Percentiles rank a stretch among this genome's conserved stretches.
phyloP scores from a whole-genome alignment of 2,113 vertebrate genomes.

The Siphamia tubifer region DNA sequence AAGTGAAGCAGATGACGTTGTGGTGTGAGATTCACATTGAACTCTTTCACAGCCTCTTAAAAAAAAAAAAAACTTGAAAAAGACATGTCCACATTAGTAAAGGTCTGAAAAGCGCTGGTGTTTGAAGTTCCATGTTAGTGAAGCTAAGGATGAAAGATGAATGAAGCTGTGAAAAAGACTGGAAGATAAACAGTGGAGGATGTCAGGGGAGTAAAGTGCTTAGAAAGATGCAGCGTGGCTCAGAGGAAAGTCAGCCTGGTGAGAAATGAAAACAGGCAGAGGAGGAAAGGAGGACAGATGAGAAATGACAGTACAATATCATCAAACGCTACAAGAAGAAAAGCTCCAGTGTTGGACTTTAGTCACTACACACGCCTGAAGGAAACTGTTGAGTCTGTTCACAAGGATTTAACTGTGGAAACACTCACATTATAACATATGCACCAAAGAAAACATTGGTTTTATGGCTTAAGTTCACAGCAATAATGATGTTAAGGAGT shows the following conservation, averaged over 20 bases:
- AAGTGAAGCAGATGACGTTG: neutral
- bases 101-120: neutral
- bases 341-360: neutral
- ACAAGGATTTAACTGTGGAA: neutral
- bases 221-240: neutral
- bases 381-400: neutral
- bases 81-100: neutral
- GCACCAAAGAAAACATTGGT: neutral
- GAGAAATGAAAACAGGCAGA: slow-evolving; percentile 43
- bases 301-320: slow-evolving; percentile 4
- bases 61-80: slow-evolving; percentile 3
- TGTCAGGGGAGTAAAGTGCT: slow-evolving; percentile 13
- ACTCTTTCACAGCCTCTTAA: neutral
- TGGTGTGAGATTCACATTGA: neutral
- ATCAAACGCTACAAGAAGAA: slow-evolving; percentile 7
- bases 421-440: neutral
- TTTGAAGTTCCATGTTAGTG: slow-evolving; percentile 27
- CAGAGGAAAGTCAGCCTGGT: slow-evolving; percentile 16
- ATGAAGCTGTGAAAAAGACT: slow-evolving; percentile 4
- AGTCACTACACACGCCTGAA: neutral
- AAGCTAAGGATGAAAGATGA: neutral
- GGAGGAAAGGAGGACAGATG: slow-evolving; percentile 20
- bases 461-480: neutral
- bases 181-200: slow-evolving; percentile 22
- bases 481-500: too few relatives aligned